Base-by-base conservation (phyloP, 2,888 invertebrate species). In the Andrena bicolor region DNA sequence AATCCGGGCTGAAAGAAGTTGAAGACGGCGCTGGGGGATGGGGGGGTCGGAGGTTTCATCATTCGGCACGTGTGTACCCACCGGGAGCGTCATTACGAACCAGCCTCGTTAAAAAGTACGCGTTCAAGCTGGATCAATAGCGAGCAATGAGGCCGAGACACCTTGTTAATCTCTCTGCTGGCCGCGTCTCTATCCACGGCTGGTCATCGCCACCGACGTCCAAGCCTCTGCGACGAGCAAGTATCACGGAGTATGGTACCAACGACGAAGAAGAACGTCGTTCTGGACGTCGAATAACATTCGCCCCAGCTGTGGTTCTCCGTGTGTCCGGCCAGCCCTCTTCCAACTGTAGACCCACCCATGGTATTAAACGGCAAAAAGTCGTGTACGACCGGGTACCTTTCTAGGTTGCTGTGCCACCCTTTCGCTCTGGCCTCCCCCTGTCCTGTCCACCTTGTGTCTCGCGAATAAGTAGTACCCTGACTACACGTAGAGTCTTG, bases 401-500 rank as follows among this genome's bases (percentile, higher is more conserved):
- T 72, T 88, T 79, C 80, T 85, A 88, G 83, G 41, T 76, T 77
- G 74, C 72, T 71, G 68, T 28, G 60, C 68, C 68, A 76, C 74
- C 75, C 74, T 69, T 76, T 65, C 69, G 51, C 61, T 72, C 60
- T 35, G 16, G 32, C 41, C 35, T 32, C 68, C 80, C 76, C 68
- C 53, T 51, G 28, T 73, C 75, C 66, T 72, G 53, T 82, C 76
- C 69, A 63, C 68, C 56, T 63, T 82, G 79, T 85, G 82, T 87
- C 84, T 82, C 76, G 73, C 87, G 82, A 78, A 86, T 84, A 89
- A 90, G 88, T 86, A 88, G 86, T 86, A 87, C 84, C 77, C 76
- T 20, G 78, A 78, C 78, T 90, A 88, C 89, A 89, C 83, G 90
- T 88, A 88, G 83, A 91, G 89, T 85, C 90, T 90, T 92, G 92